Evolutionary conservation across 2,888 invertebrate species (phyloP).

Genomic region (Tipula unca): DNA sequence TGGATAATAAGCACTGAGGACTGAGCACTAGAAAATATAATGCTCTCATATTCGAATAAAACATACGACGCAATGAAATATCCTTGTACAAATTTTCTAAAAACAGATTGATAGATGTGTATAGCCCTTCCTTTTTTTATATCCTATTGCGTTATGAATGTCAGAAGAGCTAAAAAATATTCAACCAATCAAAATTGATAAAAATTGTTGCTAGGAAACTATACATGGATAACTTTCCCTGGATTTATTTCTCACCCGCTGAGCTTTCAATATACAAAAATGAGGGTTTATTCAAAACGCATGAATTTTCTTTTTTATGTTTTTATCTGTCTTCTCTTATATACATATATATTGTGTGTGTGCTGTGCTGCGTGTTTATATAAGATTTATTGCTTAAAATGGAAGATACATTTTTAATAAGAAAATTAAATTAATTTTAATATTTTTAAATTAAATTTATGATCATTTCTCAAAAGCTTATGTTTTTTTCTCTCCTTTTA

Average conservation of each 20-base stretch:
- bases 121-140: background rate
- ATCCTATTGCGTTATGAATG: background rate
- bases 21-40: background rate
- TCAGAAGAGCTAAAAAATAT: background rate
- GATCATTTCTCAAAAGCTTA: background rate
- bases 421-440: background rate
- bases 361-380: background rate
- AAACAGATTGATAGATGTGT: background rate
- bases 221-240: constrained; percentile 4
- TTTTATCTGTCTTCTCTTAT: background rate
- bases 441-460: constrained; percentile 8
- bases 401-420: background rate
- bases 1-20: background rate
- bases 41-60: background rate
- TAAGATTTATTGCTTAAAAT: constrained; percentile 14
- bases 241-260: background rate
- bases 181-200: background rate
- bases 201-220: background rate
- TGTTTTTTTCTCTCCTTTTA: background rate
- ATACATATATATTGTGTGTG: background rate
- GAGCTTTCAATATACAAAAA: background rate
- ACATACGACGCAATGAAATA: background rate
- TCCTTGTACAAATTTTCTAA: background rate
- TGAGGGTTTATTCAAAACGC: background rate
- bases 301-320: background rate